Percentiles rank a stretch among this genome's conserved stretches.
Evolutionary conservation across 2,797 vertebrate genomes (phyloP).

Genomic region (Pyrocephalus nanus): DNA sequence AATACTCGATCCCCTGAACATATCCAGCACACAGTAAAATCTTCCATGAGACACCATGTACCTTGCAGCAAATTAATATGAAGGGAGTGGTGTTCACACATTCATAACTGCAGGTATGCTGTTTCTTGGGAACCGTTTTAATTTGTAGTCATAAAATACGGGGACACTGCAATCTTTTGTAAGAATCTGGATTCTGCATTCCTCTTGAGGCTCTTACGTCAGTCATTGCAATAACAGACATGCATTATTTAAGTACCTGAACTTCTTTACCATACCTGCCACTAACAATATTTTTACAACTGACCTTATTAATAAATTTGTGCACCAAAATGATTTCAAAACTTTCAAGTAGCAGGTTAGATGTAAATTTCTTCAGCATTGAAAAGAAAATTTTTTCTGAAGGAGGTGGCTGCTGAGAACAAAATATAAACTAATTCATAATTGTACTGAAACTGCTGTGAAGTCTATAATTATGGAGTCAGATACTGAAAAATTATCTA

Average conservation of each 20-base stretch:
- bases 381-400: neutral
- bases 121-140: neutral
- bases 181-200: neutral
- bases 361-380: neutral
- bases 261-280: neutral
- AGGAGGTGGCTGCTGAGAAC: neutral
- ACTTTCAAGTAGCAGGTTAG: neutral
- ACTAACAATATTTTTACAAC: neutral
- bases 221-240: neutral
- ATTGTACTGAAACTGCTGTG: neutral
- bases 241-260: neutral
- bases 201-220: neutral
- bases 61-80: neutral
- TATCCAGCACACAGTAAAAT: neutral
- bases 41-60: neutral
- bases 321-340: neutral
- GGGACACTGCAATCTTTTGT: neutral
- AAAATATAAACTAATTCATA: neutral
- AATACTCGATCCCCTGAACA: neutral
- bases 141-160: neutral
- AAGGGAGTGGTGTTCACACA: neutral
- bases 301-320: neutral
- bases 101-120: neutral
- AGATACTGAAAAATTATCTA: conserved; percentile 16
- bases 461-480: conserved; percentile 42